Conservation (phyloP, 2,888 invertebrate species). For the Synanthedon formicaeformis region DNA sequence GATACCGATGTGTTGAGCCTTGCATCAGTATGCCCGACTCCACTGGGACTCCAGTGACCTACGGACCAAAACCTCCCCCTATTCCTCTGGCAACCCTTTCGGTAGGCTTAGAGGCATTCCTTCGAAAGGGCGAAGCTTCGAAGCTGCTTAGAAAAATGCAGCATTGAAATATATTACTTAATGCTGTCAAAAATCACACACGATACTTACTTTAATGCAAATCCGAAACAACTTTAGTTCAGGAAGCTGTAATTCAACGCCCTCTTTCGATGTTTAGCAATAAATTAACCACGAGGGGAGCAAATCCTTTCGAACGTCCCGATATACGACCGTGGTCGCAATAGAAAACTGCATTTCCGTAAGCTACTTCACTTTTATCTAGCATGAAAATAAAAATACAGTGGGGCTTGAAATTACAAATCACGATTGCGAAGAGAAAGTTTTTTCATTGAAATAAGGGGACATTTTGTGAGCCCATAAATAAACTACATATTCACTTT, state of each 20-base stretch:
- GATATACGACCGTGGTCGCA: constrained; percentile 40
- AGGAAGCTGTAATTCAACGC: constrained; percentile 41
- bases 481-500: too few relatives aligned
- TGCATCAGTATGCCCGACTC: too few relatives aligned
- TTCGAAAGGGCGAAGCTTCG: too few relatives aligned
- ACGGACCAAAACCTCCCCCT: too few relatives aligned
- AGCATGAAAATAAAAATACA: background rate
- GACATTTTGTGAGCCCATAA: too few relatives aligned
- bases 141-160: too few relatives aligned
- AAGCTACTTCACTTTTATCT: background rate
- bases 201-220: background rate
- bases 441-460: too few relatives aligned
- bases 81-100: too few relatives aligned
- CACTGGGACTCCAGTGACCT: too few relatives aligned
- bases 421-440: background rate
- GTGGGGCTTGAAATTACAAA: background rate
- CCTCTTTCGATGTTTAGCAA: constrained; percentile 34
- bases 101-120: too few relatives aligned
- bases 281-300: constrained; percentile 49
- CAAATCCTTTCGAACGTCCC: constrained; percentile 48
- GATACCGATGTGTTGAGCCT: too few relatives aligned
- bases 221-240: constrained; percentile 16
- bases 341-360: constrained; percentile 24
- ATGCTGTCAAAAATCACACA: constrained; percentile 1
- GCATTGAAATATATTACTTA: background rate